A percentile compares a stretch with the other conserved stretches of the same genome.
Evolutionary conservation across 2,113 vertebrate genomes (phyloP).

Genomic region (Heloderma charlesbogerti): DNA sequence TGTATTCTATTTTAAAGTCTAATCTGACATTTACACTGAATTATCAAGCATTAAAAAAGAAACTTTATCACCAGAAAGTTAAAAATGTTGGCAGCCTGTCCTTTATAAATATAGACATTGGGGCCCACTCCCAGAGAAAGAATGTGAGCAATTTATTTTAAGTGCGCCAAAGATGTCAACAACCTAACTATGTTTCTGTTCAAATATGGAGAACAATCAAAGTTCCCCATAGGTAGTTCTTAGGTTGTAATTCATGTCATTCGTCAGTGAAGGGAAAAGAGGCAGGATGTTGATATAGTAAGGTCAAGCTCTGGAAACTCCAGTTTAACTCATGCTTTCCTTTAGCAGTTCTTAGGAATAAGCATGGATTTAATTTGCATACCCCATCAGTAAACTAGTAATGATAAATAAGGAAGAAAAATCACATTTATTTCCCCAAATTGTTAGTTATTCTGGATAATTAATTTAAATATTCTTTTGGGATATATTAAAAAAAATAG

Average conservation of each 20-base stretch:
- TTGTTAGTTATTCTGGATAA: slow-evolving; percentile 82
- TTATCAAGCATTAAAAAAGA: slow-evolving; percentile 65
- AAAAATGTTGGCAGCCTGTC: slow-evolving; percentile 68
- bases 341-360: slow-evolving; percentile 69
- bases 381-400: slow-evolving; percentile 76
- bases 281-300: slow-evolving; percentile 67
- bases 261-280: slow-evolving; percentile 68
- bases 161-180: slow-evolving; percentile 70
- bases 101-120: slow-evolving; percentile 64
- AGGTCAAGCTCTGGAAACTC: slow-evolving; percentile 68
- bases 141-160: slow-evolving; percentile 73
- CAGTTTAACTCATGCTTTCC: slow-evolving; percentile 69
- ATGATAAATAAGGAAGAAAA: slow-evolving; percentile 82
- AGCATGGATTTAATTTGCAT: slow-evolving; percentile 76
- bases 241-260: slow-evolving; percentile 70
- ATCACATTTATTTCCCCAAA: slow-evolving; percentile 79
- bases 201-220: slow-evolving; percentile 76
- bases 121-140: slow-evolving; percentile 75
- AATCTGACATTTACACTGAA: slow-evolving; percentile 72
- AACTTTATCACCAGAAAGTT: slow-evolving; percentile 61
- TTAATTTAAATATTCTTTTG: slow-evolving; percentile 81
- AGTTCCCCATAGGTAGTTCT: slow-evolving; percentile 72
- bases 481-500: slow-evolving; percentile 73
- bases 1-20: slow-evolving; percentile 70
- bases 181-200: slow-evolving; percentile 77